Conservation (phyloP, 1,140 invertebrate genomes). For the Cydia splendana region DNA sequence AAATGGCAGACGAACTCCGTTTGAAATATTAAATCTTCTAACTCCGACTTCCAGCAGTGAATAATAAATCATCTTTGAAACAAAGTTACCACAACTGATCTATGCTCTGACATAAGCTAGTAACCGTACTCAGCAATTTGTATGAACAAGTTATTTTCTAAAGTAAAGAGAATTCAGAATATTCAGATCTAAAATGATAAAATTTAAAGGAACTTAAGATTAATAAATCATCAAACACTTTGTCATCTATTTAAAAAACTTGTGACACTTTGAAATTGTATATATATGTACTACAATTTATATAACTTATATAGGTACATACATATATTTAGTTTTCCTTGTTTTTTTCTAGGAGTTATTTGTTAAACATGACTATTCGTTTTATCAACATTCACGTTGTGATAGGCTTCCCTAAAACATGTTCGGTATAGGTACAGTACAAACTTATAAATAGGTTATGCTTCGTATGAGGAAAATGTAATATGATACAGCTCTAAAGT, state of each 20-base stretch:
- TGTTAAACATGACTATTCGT: no score
- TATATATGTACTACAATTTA: no score
- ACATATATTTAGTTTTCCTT: no score
- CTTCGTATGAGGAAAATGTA: not conserved
- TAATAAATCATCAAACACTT: not conserved
- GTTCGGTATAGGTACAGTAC: not conserved
- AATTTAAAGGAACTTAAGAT: not conserved
- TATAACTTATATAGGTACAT: no score
- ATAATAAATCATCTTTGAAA: conserved; percentile 17
- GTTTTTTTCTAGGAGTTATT: no score
- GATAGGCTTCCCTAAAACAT: not conserved
- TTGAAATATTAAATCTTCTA: conserved; percentile 18
- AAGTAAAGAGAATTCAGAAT: not conserved
- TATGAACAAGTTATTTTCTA: not conserved
- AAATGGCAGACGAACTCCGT: conserved; percentile 1
- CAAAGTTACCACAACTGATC: not conserved
- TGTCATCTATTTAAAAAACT: no score
- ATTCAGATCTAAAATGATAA: not conserved
- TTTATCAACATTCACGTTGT: not conserved
- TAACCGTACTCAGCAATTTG: not conserved
- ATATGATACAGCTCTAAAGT: not conserved
- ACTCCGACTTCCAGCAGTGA: conserved; percentile 6
- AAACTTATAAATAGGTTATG: not conserved
- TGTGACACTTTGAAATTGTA: no score
- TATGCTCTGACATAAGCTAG: not conserved